Evolutionary conservation across 2,888 invertebrate genomes (phyloP).

Genomic region (Coelopa pilipes): DNA sequence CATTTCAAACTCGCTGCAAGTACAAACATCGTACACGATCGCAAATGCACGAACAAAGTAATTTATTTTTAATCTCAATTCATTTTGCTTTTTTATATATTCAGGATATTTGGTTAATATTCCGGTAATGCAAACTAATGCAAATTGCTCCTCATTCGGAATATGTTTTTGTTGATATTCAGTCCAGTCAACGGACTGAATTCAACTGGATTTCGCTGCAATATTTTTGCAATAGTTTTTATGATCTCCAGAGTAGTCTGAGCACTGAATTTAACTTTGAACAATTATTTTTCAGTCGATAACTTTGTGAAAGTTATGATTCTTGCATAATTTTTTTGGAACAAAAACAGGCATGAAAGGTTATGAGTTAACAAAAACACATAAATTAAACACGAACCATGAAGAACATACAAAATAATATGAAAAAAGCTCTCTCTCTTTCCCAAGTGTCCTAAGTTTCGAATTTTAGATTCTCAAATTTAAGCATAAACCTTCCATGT

Average conservation of each 20-base stretch:
- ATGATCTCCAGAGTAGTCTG: not conserved
- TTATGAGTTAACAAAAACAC: constrained; percentile 9
- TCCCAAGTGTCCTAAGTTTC: too few relatives aligned
- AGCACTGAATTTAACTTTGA: constrained; percentile 15
- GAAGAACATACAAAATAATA: not conserved
- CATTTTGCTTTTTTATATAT: not conserved
- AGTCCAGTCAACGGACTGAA: not conserved
- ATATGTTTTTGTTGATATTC: constrained; percentile 7
- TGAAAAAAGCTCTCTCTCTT: not conserved
- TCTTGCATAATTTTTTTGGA: constrained; percentile 9
- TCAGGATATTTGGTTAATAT: not conserved
- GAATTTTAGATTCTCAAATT: too few relatives aligned
- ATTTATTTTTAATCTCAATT: constrained; percentile 18
- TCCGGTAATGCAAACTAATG: constrained; percentile 19
- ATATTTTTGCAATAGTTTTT: not conserved
- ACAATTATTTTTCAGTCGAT: constrained; percentile 8
- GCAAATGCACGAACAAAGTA: constrained; percentile 38
- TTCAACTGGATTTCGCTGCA: not conserved
- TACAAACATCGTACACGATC: constrained; percentile 30
- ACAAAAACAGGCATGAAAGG: constrained; percentile 22
- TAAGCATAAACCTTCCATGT: too few relatives aligned
- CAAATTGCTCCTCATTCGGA: constrained; percentile 9
- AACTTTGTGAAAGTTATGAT: constrained; percentile 30
- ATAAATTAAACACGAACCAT: constrained; percentile 16
- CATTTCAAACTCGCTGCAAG: constrained; percentile 36